Evolutionary conservation across 2,113 vertebrate species (phyloP), one percentile per base, ranked within the genome.

Genomic region (Thryonomys swinderianus): DNA sequence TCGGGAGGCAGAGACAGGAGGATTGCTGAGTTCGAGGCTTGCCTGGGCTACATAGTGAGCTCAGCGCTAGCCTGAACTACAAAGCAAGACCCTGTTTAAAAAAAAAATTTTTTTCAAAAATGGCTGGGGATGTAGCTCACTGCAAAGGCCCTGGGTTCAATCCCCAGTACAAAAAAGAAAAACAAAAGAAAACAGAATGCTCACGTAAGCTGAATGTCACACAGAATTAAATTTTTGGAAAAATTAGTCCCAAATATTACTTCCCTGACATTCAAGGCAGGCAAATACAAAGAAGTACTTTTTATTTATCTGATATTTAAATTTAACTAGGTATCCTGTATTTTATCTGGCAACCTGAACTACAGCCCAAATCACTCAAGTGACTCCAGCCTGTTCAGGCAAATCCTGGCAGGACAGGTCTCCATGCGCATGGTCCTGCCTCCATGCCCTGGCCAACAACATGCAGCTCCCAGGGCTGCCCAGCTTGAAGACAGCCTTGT

Each of bases 211-310:
- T 62, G 42, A 69, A 90, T n/a, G 32, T 40, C 74, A 71, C 27
- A 69, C 71, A 78, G 82, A 92, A 48, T 42, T 91, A 21, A 57
- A n/a, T 91, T 71, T 92, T 59, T 21, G 74, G 20, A 3, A 84
- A 92, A 57, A 25, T 79, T 20, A 81, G 55, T 20, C 42, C n/a
- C n/a, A 82, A 95, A 76, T 13, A 57, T 25, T 87, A 42, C 59
- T 88, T 91, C 25, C 66, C 42, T 83, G 64, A 93, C 67, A 95
- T 51, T 64, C 25, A 86, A 88, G 53, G 40, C 48, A 82, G 7
- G 4, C 30, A 18, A 85, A 64, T 55, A 62, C 2, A 82, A 64
- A 62, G 32, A 59, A n/a, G 21, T 40, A 66, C 27, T 53, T 17
- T 32, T 2, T 69, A 11, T 32, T 81, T 51, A 67, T 57, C 79